Evolutionary conservation across 2,797 vertebrate species (phyloP).

Genomic region (Crax fasciolata): DNA sequence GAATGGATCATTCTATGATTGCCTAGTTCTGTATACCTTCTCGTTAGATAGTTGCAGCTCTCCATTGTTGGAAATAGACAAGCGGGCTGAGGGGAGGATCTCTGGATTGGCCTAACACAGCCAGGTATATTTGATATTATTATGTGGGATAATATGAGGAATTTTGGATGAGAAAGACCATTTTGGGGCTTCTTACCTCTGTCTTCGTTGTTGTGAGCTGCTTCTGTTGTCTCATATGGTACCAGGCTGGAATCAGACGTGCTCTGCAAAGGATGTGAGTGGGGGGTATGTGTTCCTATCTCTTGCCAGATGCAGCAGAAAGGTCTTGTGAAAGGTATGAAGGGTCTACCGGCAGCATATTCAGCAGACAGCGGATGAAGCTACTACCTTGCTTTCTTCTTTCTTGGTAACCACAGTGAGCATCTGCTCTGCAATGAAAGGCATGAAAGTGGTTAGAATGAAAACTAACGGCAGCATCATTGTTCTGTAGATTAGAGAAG

Average conservation of each 20-base stretch:
- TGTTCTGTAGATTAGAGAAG: background rate
- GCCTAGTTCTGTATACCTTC: background rate
- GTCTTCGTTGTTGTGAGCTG: background rate
- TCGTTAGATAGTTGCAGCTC: background rate
- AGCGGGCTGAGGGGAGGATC: background rate
- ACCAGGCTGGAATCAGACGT: background rate
- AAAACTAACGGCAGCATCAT: slow-evolving; percentile 3
- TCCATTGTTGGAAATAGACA: background rate
- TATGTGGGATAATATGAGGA: background rate
- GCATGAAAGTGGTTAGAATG: background rate
- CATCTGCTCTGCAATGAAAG: slow-evolving; percentile 38
- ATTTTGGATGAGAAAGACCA: background rate
- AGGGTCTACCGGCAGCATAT: background rate
- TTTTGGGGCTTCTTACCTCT: background rate
- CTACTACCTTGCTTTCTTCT: slow-evolving; percentile 44
- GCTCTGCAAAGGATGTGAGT: background rate
- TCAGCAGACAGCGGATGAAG: slow-evolving; percentile 10
- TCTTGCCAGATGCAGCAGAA: background rate
- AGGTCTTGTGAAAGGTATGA: background rate
- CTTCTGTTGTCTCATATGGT: background rate
- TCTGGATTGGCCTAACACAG: background rate
- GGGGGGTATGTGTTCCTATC: background rate
- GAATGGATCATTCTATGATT: background rate
- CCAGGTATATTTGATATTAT: background rate
- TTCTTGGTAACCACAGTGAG: slow-evolving; percentile 43